These are phyloP conservation scores for Agapornis canus DNA, from an alignment of 2,797 vertebrate genomes.

Conservation along the genomic window DNA sequence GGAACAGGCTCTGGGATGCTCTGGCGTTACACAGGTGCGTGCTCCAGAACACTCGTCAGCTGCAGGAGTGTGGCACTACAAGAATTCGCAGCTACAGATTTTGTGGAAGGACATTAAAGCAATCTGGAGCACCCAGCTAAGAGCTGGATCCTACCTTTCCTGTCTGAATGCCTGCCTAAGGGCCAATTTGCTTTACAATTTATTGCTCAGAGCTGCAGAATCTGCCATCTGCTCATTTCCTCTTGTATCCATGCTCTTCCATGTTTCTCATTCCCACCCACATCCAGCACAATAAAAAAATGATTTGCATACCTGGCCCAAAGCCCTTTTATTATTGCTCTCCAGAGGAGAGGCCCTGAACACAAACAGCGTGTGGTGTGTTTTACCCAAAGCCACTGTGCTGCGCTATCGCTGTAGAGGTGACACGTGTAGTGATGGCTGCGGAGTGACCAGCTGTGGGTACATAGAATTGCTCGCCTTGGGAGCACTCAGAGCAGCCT, in stretches of 20 bases:
- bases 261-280: background rate
- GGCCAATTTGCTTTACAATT: background rate
- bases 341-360: background rate
- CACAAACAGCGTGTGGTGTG: rapidly evolving
- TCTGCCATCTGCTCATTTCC: slow-evolving; percentile 8
- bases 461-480: rapidly evolving
- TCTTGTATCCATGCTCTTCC: background rate
- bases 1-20: rapidly evolving
- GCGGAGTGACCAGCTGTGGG: background rate
- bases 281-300: background rate
- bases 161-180: background rate
- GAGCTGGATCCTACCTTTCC: background rate
- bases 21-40: rapidly evolving
- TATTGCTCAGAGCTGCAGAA: background rate
- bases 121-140: background rate
- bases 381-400: background rate
- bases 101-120: background rate
- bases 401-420: rapidly evolving
- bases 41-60: rapidly evolving
- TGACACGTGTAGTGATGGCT: rapidly evolving
- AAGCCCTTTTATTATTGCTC: background rate
- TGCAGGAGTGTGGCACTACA: rapidly evolving
- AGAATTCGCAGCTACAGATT: background rate
- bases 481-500: background rate
- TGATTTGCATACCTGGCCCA: background rate